Evolutionary conservation across 2,113 vertebrate genomes (phyloP), one percentile per base, ranked within the genome.

Genomic region (Coryphaenoides rupestris): DNA sequence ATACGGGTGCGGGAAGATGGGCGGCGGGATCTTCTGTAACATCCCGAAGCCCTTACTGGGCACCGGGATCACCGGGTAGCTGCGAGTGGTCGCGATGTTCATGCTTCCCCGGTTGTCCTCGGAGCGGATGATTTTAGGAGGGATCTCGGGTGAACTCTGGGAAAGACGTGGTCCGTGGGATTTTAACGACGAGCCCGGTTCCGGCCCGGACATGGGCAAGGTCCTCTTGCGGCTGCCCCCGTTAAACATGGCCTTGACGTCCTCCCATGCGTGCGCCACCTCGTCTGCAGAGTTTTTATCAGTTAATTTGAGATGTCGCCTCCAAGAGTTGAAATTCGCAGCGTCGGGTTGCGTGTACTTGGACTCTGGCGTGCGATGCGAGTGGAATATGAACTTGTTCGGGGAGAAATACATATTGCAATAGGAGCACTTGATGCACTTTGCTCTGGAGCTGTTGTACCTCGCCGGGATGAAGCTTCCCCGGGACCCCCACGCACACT

Each of bases 191-290:
- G 90, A 87, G 17, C 75, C 58, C 66, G 91, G 22, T 2, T 21
- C 80, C 23, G 93, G 74, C 65, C 87, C 66, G 69, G 70, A 53
- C 55, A 92, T 68, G 1, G 94, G 95, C 82, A 98, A 92, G 64
- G 95, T 94, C 83, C 96, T 90, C 84, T 98, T 98, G 62, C 96
- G 93, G 65, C 91, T 97, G 21, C 95, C 96, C 0, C 96, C 95
- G 49, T 98, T 98, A 82, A 98, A 98, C 96, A 98, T 98, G 81
- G 96, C 96, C 86, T 98, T 98, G 70, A 98, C 96, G 46, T 98
- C 96, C 80, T 98, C 96, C 96, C 96, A 98, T 1, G 95, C 95
- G 75, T 95, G 93, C 47, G 89, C 85, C 65, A 98, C 80, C 0
- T 97, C 96, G 0, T 91, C 93, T 1, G 86, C 69, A 71, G 88